A percentile compares a stretch with the other conserved stretches of the same genome.
phyloP scores from a whole-genome alignment of 2,888 invertebrate genomes.

The Pollenia angustigena region DNA sequence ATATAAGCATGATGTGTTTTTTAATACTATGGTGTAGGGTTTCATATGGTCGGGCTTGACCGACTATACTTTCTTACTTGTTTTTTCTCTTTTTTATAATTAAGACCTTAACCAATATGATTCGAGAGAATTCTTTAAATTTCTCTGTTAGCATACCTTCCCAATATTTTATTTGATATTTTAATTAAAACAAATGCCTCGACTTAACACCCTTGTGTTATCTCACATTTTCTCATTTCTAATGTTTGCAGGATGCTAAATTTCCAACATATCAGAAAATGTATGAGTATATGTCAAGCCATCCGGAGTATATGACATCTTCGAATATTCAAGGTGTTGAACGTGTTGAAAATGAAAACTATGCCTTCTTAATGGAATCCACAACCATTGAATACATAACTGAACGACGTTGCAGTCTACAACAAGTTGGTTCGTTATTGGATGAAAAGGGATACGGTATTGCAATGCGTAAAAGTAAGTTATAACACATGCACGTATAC shows the following conservation, averaged over 20 bases:
- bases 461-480: slow-evolving; percentile 88
- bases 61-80: too few relatives aligned
- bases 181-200: slow-evolving; percentile 50
- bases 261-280: slow-evolving; percentile 91
- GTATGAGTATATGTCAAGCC: slow-evolving; percentile 90
- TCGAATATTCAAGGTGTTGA: slow-evolving; percentile 86
- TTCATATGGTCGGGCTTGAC: too few relatives aligned
- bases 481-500: slow-evolving; percentile 24
- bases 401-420: slow-evolving; percentile 88
- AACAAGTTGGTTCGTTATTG: slow-evolving; percentile 86
- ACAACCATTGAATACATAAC: slow-evolving; percentile 90
- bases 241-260: slow-evolving; percentile 87
- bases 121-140: too few relatives aligned
- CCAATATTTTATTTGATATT: not conserved
- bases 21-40: too few relatives aligned
- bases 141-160: not conserved
- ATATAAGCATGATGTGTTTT: too few relatives aligned
- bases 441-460: slow-evolving; percentile 91
- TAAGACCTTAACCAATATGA: too few relatives aligned
- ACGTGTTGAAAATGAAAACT: slow-evolving; percentile 85
- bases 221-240: not conserved
- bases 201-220: not conserved
- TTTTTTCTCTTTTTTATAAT: too few relatives aligned
- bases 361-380: slow-evolving; percentile 92
- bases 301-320: slow-evolving; percentile 86